Conservation (phyloP, 1,140 invertebrate genomes). For the Zaprionus davidi region DNA sequence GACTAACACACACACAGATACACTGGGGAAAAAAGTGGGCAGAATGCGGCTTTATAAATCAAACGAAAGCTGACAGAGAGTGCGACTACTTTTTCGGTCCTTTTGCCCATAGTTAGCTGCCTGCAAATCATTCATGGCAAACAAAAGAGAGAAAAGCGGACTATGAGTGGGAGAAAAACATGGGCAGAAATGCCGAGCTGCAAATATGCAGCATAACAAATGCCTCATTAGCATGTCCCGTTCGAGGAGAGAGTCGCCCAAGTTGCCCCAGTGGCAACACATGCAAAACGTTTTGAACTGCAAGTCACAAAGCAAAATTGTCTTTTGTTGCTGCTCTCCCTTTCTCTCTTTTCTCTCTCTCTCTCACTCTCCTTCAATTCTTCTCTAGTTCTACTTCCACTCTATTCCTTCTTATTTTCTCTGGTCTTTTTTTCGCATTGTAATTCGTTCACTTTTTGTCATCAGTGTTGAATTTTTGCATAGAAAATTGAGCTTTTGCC, state of each 20-base stretch:
- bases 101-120: not conserved
- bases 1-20: constrained; percentile 9
- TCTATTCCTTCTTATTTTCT: not conserved
- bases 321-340: constrained; percentile 31
- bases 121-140: constrained; percentile 61
- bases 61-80: constrained; percentile 47
- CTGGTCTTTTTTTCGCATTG: constrained; percentile 48
- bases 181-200: constrained; percentile 19
- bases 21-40: constrained; percentile 19
- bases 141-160: constrained; percentile 9
- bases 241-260: not conserved
- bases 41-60: constrained; percentile 64
- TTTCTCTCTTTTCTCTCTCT: not conserved
- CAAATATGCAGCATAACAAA: constrained; percentile 69
- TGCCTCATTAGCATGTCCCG: constrained; percentile 67
- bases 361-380: constrained; percentile 1
- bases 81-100: constrained; percentile 20
- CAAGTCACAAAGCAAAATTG: constrained; percentile 45
- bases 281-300: constrained; percentile 46
- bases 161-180: not conserved
- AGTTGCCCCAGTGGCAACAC: constrained; percentile 16
- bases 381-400: not conserved
- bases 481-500: constrained; percentile 78
- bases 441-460: constrained; percentile 72
- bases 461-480: constrained; percentile 73